Conservation (phyloP, 2,888 invertebrate species). For the Acrocyrtus sp. region DNA sequence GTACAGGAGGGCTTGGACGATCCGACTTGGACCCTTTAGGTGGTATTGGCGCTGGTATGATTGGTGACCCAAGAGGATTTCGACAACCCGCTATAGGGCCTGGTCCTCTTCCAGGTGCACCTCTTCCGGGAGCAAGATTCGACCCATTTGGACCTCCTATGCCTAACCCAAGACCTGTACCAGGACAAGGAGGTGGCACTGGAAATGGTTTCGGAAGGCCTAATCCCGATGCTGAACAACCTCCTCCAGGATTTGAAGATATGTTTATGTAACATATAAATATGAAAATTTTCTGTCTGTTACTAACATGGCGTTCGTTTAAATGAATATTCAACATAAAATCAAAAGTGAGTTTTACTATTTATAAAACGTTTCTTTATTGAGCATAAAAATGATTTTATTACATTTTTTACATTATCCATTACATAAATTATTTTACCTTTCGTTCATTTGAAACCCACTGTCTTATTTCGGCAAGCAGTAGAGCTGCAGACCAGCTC, state of each 20-base stretch:
- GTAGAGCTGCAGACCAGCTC: too few relatives aligned
- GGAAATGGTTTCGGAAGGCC: constrained; percentile 51
- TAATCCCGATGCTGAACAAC: constrained; percentile 58
- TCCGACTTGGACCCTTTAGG: constrained; percentile 60
- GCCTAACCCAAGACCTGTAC: constrained; percentile 14
- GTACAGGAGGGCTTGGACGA: constrained; percentile 50
- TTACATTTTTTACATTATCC: too few relatives aligned
- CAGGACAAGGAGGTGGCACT: constrained; percentile 32
- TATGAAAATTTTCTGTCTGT: background rate
- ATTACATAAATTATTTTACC: too few relatives aligned
- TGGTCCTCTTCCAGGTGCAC: constrained; percentile 17
- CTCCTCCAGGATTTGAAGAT: constrained; percentile 59
- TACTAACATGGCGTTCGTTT: background rate
- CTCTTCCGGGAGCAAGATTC: constrained; percentile 56
- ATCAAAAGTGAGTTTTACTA: too few relatives aligned
- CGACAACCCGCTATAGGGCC: constrained; percentile 26
- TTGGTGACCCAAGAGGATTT: constrained; percentile 58
- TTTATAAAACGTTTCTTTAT: background rate
- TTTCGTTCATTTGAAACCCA: too few relatives aligned
- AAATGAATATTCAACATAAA: too few relatives aligned
- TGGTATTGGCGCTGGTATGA: constrained; percentile 53
- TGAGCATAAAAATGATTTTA: too few relatives aligned
- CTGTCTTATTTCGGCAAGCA: too few relatives aligned
- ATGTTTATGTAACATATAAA: constrained; percentile 56
- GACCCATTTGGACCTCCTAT: constrained; percentile 58